phyloP scores from a whole-genome alignment of 2,888 invertebrate genomes.

The Eilema depressum region DNA sequence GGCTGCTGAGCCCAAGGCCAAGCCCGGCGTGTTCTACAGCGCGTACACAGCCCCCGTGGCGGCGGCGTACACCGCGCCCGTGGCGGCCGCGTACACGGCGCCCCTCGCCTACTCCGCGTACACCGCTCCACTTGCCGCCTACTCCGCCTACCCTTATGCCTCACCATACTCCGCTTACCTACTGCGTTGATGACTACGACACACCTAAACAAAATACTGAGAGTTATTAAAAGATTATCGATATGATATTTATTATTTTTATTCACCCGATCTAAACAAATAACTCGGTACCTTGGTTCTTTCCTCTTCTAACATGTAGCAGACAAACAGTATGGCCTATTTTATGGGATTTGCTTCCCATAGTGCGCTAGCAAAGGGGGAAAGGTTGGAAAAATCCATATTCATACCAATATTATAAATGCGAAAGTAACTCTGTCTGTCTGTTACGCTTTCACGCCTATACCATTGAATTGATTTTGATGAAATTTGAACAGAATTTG shows the following conservation, averaged over 20 bases:
- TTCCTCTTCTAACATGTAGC: neutral
- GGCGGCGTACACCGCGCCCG: conserved; percentile 64
- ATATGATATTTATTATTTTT: neutral
- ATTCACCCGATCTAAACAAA: neutral
- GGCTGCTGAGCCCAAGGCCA: conserved; percentile 63
- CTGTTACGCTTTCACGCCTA: too few relatives aligned
- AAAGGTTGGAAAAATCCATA: too few relatives aligned
- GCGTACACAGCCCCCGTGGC: conserved; percentile 63
- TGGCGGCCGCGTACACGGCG: conserved; percentile 77
- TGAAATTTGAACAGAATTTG: too few relatives aligned
- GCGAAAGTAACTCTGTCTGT: too few relatives aligned
- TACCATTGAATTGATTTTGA: too few relatives aligned
- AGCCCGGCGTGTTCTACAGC: conserved; percentile 70
- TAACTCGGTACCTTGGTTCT: neutral
- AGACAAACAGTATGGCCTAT: neutral
- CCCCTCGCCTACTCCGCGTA: conserved; percentile 61
- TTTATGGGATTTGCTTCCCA: neutral
- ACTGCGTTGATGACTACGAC: conserved; percentile 48
- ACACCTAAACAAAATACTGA: neutral
- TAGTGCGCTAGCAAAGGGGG: too few relatives aligned
- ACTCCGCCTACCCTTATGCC: conserved; percentile 53
- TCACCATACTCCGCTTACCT: conserved; percentile 63
- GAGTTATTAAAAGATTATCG: neutral
- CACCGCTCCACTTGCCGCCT: conserved; percentile 55
- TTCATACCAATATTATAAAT: too few relatives aligned